phyloP scores from a whole-genome alignment of 2,113 vertebrate species.

The Ellobius talpinus region DNA sequence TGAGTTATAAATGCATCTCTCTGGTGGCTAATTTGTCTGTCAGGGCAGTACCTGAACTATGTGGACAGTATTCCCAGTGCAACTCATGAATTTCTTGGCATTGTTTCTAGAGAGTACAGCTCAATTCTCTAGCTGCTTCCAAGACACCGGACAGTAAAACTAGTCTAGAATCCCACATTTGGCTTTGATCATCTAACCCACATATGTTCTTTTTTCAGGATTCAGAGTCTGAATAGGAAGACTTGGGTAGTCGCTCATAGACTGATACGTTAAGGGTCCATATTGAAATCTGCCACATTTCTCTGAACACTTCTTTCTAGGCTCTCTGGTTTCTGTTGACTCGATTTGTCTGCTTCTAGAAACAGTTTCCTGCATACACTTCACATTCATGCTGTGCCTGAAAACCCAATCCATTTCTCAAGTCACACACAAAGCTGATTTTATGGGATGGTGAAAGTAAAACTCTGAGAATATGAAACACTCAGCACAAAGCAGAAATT shows the following conservation, averaged over 20 bases:
- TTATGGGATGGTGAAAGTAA: background rate
- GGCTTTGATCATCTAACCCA: background rate
- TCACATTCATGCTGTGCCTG: background rate
- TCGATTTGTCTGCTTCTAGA: background rate
- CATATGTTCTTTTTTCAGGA: background rate
- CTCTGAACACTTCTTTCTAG: background rate
- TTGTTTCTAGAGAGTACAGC: background rate
- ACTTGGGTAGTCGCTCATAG: background rate
- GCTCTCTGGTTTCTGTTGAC: background rate
- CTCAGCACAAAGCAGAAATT: background rate
- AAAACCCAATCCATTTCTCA: background rate
- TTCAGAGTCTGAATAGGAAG: background rate
- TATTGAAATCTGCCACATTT: background rate
- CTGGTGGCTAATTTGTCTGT: background rate
- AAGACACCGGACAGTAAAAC: background rate
- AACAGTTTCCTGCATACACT: background rate
- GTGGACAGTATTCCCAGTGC: too few relatives aligned
- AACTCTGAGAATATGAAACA: background rate
- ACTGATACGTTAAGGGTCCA: background rate
- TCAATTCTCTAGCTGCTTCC: background rate
- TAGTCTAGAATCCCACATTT: background rate
- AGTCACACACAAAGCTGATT: background rate
- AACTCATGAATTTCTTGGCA: background rate
- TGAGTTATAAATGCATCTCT: background rate
- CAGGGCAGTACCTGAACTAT: background rate